phyloP scores from a whole-genome alignment of 2,797 vertebrate genomes.

The Liparis tanakae region DNA sequence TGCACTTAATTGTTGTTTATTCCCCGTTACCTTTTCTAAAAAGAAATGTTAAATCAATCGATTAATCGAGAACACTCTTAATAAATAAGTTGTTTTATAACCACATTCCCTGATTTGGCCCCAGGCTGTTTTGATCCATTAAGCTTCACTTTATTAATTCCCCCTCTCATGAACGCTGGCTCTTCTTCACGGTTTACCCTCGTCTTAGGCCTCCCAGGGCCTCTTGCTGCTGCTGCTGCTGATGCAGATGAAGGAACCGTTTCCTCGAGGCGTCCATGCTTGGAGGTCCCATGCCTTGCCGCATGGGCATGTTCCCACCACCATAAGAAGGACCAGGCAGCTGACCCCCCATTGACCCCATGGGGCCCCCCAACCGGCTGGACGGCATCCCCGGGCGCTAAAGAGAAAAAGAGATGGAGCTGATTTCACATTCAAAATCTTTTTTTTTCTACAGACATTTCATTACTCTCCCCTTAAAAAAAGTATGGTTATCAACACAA shows the following conservation, averaged over 20 bases:
- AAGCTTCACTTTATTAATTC: conserved; percentile 1
- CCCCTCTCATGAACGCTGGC: conserved; percentile 27
- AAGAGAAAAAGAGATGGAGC: conserved; percentile 29
- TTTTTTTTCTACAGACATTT: background rate
- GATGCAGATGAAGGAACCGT: conserved; percentile 90
- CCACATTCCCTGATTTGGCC: background rate
- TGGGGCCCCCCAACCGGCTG: conserved; percentile 83
- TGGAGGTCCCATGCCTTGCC: conserved; percentile 90
- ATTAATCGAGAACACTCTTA: background rate
- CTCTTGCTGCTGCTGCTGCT: conserved; percentile 86
- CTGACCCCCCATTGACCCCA: conserved; percentile 90
- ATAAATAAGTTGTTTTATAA: background rate
- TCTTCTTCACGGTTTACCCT: conserved; percentile 83
- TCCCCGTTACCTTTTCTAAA: background rate
- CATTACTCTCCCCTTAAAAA: background rate
- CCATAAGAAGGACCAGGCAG: conserved; percentile 89
- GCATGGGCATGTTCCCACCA: conserved; percentile 85
- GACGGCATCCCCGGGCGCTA: conserved; percentile 90
- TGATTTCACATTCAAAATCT: conserved; percentile 4
- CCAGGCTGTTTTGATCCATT: conserved; percentile 13
- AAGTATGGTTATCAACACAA: background rate
- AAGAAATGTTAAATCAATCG: background rate
- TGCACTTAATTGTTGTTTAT: background rate
- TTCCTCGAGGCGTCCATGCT: conserved; percentile 93
- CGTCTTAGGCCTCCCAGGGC: conserved; percentile 86